Percentiles rank a stretch among this genome's conserved stretches.
These are phyloP conservation scores for Eupithecia subumbrata DNA, from an alignment of 2,888 invertebrate species.

Conservation along the genomic window DNA sequence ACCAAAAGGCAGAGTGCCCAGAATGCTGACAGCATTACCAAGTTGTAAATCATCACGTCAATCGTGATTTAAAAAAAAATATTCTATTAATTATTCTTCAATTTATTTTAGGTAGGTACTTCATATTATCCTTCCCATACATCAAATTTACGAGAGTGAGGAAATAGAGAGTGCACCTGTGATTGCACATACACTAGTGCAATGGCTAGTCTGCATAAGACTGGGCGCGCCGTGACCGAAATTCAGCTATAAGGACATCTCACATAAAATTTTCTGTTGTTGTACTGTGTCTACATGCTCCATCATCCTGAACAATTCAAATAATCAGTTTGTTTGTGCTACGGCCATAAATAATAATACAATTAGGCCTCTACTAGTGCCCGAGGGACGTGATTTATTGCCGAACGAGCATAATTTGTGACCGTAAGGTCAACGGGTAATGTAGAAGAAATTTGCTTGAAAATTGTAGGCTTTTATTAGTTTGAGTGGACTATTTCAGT, in stretches of 20 bases:
- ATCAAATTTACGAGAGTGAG: too few species aligned
- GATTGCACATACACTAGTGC: too few species aligned
- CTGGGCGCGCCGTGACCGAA: not conserved
- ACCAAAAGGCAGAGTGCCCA: too few species aligned
- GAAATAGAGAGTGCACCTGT: too few species aligned
- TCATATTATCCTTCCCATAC: too few species aligned
- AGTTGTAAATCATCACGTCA: too few species aligned
- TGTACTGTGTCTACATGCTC: not conserved
- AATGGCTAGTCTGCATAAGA: not conserved
- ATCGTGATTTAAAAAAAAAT: too few species aligned
- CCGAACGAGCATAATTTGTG: slow-evolving; percentile 50
- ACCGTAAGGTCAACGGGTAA: slow-evolving; percentile 32
- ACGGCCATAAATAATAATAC: slow-evolving; percentile 69
- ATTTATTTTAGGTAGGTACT: too few species aligned
- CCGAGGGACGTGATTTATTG: slow-evolving; percentile 61
- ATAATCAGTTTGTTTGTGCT: slow-evolving; percentile 54
- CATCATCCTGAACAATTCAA: slow-evolving; percentile 33
- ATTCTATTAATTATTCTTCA: too few species aligned
- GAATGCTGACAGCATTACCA: too few species aligned
- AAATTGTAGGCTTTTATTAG: slow-evolving; percentile 15
- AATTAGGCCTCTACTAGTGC: slow-evolving; percentile 59
- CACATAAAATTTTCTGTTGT: not conserved
- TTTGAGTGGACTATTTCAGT: not conserved
- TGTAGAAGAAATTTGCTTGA: slow-evolving; percentile 27
- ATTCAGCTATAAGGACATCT: not conserved